These are phyloP conservation scores for Pararge aegeria DNA, from an alignment of 1,140 invertebrate species.

Conservation along the genomic window DNA sequence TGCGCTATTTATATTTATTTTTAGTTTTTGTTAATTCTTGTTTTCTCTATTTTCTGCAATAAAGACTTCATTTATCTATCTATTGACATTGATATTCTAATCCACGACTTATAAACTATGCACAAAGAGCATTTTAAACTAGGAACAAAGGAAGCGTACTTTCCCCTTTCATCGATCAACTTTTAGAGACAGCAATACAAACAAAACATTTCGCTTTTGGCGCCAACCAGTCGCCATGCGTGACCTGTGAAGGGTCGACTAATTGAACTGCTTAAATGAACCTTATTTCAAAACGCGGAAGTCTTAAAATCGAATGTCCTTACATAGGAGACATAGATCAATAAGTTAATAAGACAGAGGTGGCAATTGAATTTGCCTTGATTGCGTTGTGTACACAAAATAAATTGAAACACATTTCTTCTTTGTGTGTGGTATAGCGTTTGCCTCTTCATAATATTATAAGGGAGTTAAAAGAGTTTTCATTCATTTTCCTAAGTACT, in stretches of 20 bases:
- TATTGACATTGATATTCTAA: too few species aligned
- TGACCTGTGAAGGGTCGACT: conserved; percentile 18
- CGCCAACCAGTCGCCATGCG: conserved; percentile 37
- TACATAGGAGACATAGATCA: conserved; percentile 20
- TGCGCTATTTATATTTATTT: too few species aligned
- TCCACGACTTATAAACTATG: background rate
- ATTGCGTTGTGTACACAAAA: conserved; percentile 8
- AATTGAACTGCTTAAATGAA: background rate
- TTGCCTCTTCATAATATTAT: too few species aligned
- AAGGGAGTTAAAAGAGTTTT: too few species aligned
- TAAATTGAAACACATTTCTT: background rate
- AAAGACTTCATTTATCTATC: too few species aligned
- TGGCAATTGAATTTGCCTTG: conserved; percentile 33
- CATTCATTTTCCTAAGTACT: too few species aligned
- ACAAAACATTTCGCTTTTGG: conserved; percentile 26
- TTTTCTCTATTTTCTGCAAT: too few species aligned
- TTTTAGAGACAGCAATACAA: conserved; percentile 24
- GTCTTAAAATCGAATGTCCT: conserved; percentile 4
- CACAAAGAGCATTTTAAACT: background rate
- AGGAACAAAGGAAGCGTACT: background rate
- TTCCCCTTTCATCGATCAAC: conserved; percentile 20
- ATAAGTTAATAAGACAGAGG: conserved; percentile 29
- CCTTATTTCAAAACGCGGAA: background rate
- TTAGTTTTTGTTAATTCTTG: too few species aligned
- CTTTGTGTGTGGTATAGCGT: background rate